A percentile compares a stretch with the other conserved stretches of the same genome.
These are phyloP conservation scores for Fulmarus glacialis DNA, from an alignment of 2,113 vertebrate genomes.

Conservation along the genomic window DNA sequence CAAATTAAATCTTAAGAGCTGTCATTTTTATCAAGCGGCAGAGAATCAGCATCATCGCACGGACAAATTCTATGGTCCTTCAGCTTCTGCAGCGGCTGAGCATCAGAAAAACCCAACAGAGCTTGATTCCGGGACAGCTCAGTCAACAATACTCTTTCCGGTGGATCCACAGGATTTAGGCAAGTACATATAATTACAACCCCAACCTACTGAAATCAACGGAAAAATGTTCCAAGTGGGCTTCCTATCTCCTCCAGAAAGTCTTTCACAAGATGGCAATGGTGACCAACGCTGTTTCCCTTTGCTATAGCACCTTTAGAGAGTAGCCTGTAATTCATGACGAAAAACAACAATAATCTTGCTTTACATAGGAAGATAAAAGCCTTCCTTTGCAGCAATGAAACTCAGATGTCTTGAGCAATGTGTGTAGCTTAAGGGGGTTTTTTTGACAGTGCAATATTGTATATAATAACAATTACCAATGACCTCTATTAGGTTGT, in stretches of 20 bases:
- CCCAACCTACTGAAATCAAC: not conserved
- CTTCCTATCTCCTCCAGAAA: not conserved
- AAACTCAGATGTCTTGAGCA: slow-evolving; percentile 61
- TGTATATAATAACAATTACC: slow-evolving; percentile 93
- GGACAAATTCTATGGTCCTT: not conserved
- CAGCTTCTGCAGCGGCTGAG: not conserved
- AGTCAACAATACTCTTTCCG: not conserved
- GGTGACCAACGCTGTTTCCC: not conserved
- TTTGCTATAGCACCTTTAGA: not conserved
- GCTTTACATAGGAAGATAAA: slow-evolving; percentile 44
- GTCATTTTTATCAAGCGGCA: not conserved
- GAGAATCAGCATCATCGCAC: not conserved
- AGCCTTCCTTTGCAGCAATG: slow-evolving; percentile 30
- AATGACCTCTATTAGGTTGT: slow-evolving; percentile 90
- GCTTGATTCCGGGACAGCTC: not conserved
- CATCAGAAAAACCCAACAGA: not conserved
- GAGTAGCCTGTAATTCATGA: not conserved
- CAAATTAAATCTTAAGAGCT: not conserved
- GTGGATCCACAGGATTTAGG: not conserved
- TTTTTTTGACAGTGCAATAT: slow-evolving; percentile 83
- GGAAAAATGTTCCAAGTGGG: not conserved
- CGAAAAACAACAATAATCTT: slow-evolving; percentile 26
- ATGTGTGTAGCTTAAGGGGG: slow-evolving; percentile 58
- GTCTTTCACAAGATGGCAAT: not conserved
- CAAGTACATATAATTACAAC: accelerated